Evolutionary conservation across 1,140 invertebrate genomes (phyloP).

Genomic region (Scaptodrosophila lebanonensis): DNA sequence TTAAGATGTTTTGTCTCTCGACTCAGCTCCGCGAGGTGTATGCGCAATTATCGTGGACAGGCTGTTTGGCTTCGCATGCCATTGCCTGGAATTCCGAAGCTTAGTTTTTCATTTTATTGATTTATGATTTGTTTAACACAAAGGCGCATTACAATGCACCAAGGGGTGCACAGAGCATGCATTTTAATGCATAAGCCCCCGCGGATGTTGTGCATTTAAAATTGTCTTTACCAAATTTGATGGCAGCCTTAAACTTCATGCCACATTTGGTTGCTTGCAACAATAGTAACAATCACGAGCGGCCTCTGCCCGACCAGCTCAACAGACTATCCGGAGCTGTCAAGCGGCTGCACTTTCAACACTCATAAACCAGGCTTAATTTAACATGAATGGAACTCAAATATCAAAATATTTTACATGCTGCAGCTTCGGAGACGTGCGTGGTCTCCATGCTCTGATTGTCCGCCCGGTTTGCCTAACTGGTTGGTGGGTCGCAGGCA

Average conservation of each 20-base stretch:
- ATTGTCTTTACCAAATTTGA: slow-evolving; percentile 73
- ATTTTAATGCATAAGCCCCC: slow-evolving; percentile 1
- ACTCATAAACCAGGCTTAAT: slow-evolving; percentile 74
- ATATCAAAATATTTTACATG: slow-evolving; percentile 74
- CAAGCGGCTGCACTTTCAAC: slow-evolving; percentile 49
- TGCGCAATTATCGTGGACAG: slow-evolving; percentile 54
- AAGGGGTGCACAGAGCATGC: slow-evolving; percentile 49
- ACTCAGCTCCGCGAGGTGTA: slow-evolving; percentile 36
- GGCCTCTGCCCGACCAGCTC: slow-evolving; percentile 7
- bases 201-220: slow-evolving; percentile 34
- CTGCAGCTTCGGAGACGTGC: too few relatives aligned
- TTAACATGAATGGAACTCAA: slow-evolving; percentile 71
- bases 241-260: slow-evolving; percentile 74
- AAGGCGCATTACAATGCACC: slow-evolving; percentile 66
- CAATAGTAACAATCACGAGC: slow-evolving; percentile 71
- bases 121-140: slow-evolving; percentile 75
- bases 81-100: slow-evolving; percentile 52
- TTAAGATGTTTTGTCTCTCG: slow-evolving; percentile 71
- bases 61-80: slow-evolving; percentile 4
- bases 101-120: slow-evolving; percentile 75
- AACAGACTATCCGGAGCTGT: slow-evolving; percentile 8
- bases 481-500: slow-evolving; percentile 2
- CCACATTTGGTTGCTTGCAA: slow-evolving; percentile 60
- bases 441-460: slow-evolving; percentile 18
- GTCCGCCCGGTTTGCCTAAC: slow-evolving; percentile 2